Evolutionary conservation across 2,888 invertebrate genomes (phyloP).

Genomic region (Nemotelus nigrinus): DNA sequence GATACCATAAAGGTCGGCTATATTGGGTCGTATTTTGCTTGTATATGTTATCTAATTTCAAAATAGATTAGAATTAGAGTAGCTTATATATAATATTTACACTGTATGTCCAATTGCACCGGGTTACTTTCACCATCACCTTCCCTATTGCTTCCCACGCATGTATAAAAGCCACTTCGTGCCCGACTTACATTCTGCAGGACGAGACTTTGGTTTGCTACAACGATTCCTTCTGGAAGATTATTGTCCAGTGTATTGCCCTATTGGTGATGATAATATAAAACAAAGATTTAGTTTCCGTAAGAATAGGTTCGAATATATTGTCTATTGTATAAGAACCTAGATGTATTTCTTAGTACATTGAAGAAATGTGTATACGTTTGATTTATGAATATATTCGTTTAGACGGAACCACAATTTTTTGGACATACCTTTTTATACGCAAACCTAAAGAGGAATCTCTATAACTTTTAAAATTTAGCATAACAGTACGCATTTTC

Average conservation of each 20-base stretch:
- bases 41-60: neutral
- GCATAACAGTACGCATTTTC: no score
- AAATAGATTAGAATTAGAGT: neutral
- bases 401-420: no score
- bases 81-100: conserved; percentile 67
- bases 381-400: no score
- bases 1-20: no score
- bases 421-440: no score
- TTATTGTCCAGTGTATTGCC: conserved; percentile 82
- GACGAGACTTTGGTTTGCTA: conserved; percentile 90
- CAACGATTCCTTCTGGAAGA: conserved; percentile 80
- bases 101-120: conserved; percentile 84
- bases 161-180: conserved; percentile 84
- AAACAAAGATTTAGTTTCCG: conserved; percentile 20
- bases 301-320: no score
- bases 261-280: conserved; percentile 64
- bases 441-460: no score
- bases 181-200: conserved; percentile 83
- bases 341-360: no score
- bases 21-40: neutral
- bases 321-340: no score
- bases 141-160: conserved; percentile 87
- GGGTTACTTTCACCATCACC: conserved; percentile 89
- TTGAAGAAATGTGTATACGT: no score
- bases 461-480: no score